phyloP scores from a whole-genome alignment of 2,888 invertebrate genomes.

The Abrostola tripartita region DNA sequence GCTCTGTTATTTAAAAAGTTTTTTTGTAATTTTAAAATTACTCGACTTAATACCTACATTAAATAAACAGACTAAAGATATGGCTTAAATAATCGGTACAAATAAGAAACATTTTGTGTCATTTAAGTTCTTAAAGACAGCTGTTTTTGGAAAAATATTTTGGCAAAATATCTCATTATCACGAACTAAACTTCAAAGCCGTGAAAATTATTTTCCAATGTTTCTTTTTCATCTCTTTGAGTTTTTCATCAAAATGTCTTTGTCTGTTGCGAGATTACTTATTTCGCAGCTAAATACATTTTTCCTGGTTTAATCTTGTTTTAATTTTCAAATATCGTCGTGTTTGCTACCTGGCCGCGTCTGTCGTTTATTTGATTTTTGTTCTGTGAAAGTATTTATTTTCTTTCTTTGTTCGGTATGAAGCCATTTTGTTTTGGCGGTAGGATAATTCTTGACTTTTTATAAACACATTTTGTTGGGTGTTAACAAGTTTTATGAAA shows the following conservation, averaged over 20 bases:
- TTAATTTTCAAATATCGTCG: conserved; percentile 54
- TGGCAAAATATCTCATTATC: conserved; percentile 54
- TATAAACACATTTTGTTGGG: too few relatives aligned
- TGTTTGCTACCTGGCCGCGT: conserved; percentile 37
- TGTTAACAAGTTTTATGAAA: too few relatives aligned
- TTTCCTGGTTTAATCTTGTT: conserved; percentile 54
- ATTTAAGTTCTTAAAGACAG: background rate
- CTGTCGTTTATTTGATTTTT: conserved; percentile 41
- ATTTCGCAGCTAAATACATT: conserved; percentile 59
- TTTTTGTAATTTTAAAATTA: too few relatives aligned
- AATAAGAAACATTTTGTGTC: background rate
- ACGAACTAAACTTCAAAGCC: conserved; percentile 58
- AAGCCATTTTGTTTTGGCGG: conserved; percentile 22
- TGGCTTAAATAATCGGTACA: too few relatives aligned
- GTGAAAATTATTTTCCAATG: conserved; percentile 57
- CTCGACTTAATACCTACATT: too few relatives aligned
- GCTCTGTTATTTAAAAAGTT: too few relatives aligned
- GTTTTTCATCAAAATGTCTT: conserved; percentile 59
- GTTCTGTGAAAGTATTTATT: conserved; percentile 29
- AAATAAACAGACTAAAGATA: too few relatives aligned
- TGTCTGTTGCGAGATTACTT: conserved; percentile 62
- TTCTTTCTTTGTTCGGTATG: conserved; percentile 3
- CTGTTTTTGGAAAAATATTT: conserved; percentile 13
- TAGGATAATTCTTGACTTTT: conserved; percentile 11
- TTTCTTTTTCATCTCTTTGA: conserved; percentile 58